Conservation (phyloP, 1,140 invertebrate genomes). For the Zaprionus inermis region DNA sequence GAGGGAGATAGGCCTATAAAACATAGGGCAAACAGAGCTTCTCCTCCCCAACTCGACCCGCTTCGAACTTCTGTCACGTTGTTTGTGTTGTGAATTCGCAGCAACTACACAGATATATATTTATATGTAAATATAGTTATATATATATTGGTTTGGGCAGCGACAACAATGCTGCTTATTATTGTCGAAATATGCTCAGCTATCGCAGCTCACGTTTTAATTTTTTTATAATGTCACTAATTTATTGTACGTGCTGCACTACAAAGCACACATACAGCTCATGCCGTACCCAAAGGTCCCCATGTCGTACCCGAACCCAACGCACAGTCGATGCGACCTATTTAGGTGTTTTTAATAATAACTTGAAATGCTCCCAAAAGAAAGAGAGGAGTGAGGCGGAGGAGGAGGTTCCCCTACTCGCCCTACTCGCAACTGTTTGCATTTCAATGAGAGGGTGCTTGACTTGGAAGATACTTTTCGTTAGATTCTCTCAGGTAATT, state of each 20-base stretch:
- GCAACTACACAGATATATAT: constrained; percentile 30
- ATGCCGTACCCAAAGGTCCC: not conserved
- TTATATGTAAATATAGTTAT: not conserved
- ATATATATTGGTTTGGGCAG: not conserved
- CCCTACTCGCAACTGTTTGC: constrained; percentile 53
- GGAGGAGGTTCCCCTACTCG: too few relatives aligned
- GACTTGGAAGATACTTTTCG: constrained; percentile 17
- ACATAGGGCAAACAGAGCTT: constrained; percentile 60
- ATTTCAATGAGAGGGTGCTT: constrained; percentile 59
- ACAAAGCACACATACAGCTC: constrained; percentile 63
- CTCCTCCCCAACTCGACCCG: constrained; percentile 6
- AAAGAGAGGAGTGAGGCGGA: constrained; percentile 8
- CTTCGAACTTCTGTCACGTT: constrained; percentile 56
- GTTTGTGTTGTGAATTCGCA: constrained; percentile 73
- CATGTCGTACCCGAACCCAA: not conserved
- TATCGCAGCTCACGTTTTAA: constrained; percentile 77
- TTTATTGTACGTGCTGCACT: constrained; percentile 81
- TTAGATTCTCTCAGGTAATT: constrained; percentile 51
- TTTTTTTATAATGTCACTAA: constrained; percentile 82
- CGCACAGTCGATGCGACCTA: constrained; percentile 53
- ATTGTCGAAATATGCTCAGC: constrained; percentile 64
- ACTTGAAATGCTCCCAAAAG: constrained; percentile 49
- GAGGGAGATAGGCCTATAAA: constrained; percentile 53
- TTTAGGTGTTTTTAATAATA: constrained; percentile 79
- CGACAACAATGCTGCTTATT: constrained; percentile 65